A percentile compares a stretch with the other conserved stretches of the same genome.
Conservation (phyloP, 2,888 invertebrate species). For the Malacosoma neustria region DNA sequence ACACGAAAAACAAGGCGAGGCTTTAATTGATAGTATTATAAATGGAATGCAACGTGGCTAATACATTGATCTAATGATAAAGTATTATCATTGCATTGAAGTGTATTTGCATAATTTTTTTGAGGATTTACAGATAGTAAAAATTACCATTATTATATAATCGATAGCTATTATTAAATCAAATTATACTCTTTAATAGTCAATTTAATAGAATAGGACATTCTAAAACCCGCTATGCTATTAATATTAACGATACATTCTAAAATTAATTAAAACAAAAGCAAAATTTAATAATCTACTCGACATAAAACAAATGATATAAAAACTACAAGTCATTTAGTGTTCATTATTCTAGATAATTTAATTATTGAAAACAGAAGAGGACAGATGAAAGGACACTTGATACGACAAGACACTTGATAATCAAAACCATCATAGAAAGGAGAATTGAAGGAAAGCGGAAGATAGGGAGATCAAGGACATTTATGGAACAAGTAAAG, state of each 20-base stretch:
- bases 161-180: too few relatives aligned
- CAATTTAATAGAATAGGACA: too few relatives aligned
- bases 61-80: background rate
- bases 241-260: background rate
- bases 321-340: constrained; percentile 2
- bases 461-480: too few relatives aligned
- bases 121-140: background rate
- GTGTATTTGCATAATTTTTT: background rate
- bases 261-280: background rate
- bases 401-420: too few relatives aligned
- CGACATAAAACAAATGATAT: constrained; percentile 3
- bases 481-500: too few relatives aligned
- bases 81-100: background rate
- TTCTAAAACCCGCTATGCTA: background rate
- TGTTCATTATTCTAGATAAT: background rate
- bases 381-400: too few relatives aligned
- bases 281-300: background rate
- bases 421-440: too few relatives aligned
- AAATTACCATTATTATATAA: background rate
- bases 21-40: background rate
- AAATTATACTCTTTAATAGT: too few relatives aligned
- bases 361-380: too few relatives aligned
- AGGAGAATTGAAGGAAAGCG: too few relatives aligned
- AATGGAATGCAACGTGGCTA: background rate
- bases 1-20: background rate